phyloP scores from a whole-genome alignment of 1,140 invertebrate species.

The Papilio machaon region DNA sequence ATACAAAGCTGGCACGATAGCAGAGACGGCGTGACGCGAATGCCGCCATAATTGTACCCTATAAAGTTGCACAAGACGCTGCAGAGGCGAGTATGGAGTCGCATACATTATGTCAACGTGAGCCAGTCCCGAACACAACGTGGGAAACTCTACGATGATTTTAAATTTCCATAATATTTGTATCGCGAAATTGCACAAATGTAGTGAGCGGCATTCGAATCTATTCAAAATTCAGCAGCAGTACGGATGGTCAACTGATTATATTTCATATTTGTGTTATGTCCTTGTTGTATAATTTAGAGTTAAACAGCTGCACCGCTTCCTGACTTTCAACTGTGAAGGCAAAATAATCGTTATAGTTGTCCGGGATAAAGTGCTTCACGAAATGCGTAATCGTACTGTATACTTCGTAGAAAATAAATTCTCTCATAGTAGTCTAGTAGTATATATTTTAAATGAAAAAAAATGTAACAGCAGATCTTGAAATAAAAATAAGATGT shows the following conservation, averaged over 20 bases:
- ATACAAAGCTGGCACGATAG: slow-evolving; percentile 51
- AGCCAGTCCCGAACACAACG: slow-evolving; percentile 56
- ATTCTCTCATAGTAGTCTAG: neutral
- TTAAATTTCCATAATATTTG: slow-evolving; percentile 78
- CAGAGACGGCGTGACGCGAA: slow-evolving; percentile 57
- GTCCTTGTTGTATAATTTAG: neutral
- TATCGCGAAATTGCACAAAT: slow-evolving; percentile 67
- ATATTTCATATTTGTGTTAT: slow-evolving; percentile 23
- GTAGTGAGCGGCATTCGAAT: slow-evolving; percentile 42
- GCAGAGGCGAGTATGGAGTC: slow-evolving; percentile 54
- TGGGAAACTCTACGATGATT: slow-evolving; percentile 69
- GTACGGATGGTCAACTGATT: slow-evolving; percentile 24
- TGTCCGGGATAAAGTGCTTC: neutral
- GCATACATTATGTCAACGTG: slow-evolving; percentile 68
- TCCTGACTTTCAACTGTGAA: slow-evolving; percentile 18
- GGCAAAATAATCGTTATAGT: neutral
- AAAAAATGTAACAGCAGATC: neutral
- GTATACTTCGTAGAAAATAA: neutral
- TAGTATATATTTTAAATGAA: neutral
- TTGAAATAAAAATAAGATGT: too few species aligned
- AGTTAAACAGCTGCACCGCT: neutral
- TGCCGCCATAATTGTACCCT: slow-evolving; percentile 60
- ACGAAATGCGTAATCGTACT: neutral
- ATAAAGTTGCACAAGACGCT: slow-evolving; percentile 57
- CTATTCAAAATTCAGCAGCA: slow-evolving; percentile 12